phyloP scores from a whole-genome alignment of 2,888 invertebrate genomes.

The Orthosia gothica region DNA sequence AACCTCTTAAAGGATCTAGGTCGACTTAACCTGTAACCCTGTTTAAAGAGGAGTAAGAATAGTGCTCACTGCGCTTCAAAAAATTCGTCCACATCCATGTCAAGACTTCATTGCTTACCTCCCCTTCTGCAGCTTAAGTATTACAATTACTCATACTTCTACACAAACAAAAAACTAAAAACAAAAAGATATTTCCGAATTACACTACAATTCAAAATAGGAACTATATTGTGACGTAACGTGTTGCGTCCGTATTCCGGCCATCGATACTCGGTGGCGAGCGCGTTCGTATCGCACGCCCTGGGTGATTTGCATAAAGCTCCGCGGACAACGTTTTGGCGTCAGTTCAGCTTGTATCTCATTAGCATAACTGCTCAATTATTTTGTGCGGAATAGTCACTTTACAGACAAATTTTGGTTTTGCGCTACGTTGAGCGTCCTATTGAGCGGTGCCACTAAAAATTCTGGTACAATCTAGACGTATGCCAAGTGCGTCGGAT shows the following conservation, averaged over 20 bases:
- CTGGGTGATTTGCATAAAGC: conserved; percentile 87
- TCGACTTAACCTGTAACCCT: no score
- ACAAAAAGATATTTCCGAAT: background rate
- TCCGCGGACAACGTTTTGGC: conserved; percentile 87
- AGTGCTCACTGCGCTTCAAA: no score
- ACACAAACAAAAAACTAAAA: background rate
- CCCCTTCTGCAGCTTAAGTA: background rate
- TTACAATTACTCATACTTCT: background rate
- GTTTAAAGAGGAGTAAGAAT: no score
- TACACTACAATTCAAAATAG: conserved; percentile 18
- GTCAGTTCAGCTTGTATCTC: conserved; percentile 87
- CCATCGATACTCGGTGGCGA: conserved; percentile 64
- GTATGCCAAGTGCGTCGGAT: conserved; percentile 57
- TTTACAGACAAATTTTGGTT: conserved; percentile 87
- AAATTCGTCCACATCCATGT: no score
- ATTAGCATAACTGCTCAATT: conserved; percentile 91
- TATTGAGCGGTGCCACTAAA: conserved; percentile 74
- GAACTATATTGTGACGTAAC: conserved; percentile 38
- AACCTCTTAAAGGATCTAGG: no score
- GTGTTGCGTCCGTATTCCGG: conserved; percentile 58
- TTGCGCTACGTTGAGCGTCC: conserved; percentile 79
- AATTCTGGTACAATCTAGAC: conserved; percentile 63
- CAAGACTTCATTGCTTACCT: background rate
- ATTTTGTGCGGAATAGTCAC: conserved; percentile 88
- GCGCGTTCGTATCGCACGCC: conserved; percentile 71